Base-by-base conservation (phyloP, 2,888 invertebrate species). In the Acanthopleura granulata region DNA sequence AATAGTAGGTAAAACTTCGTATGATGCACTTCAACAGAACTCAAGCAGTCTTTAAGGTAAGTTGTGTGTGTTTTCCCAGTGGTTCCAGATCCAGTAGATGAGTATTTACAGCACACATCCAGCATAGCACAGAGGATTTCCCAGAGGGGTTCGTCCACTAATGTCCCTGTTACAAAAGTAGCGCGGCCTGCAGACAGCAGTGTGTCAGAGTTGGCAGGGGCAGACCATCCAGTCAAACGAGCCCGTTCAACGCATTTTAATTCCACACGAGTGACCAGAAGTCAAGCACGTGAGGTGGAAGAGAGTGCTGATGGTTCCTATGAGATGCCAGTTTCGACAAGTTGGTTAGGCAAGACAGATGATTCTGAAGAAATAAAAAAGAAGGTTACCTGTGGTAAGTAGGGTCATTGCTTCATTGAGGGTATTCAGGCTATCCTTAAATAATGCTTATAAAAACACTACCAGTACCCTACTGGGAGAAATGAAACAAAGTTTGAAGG, bases 301-400 rank as follows among this genome's bases (percentile, higher is more conserved):
- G 40, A 29, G 22, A 22, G 49, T 66, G 25, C 4, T 14, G n/a
- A 22, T 66, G 66, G 16, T 15, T 27, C 22, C 1, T 27, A 6
- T n/a, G 6, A 57, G 57, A 57, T 12, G 6, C 18, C 18, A 18
- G 6, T 22, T 1, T 6, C 4, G 18, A 57, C 57, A 57, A 57
- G 18, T 22, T 66, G 9, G 6, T 14, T 25, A 6, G 66, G 25
- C 4, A 27, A 22, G 14, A 27, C 18, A 12, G 66, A 66, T 22
- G 71, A 76, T n/a, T 49, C 75, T 30, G 73, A 66, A 62, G 77
- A 81, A 27, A 72, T 78, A 16, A 77, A 78, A 72, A 80, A 80
- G 73, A 83, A 81, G 77, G 78, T 82, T 18, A 83, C 84, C 25
- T 84, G 84, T 81, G 84, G 83, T 83, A 72, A 75, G 77, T 70